phyloP scores from a whole-genome alignment of 2,113 vertebrate species.

The Centropus unirufus region DNA sequence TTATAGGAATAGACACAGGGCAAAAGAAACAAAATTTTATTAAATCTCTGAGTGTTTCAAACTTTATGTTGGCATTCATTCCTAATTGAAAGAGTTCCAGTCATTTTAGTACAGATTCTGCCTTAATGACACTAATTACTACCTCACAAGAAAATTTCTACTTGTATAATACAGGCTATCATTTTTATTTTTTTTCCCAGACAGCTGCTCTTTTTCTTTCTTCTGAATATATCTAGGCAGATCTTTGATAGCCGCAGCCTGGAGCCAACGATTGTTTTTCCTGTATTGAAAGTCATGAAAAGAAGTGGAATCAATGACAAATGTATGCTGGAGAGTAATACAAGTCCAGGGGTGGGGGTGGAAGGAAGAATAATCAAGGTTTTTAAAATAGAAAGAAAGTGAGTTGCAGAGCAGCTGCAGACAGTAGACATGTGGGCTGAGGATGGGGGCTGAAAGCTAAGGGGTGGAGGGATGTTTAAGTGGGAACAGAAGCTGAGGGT shows the following conservation, averaged over 20 bases:
- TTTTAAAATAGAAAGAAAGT: constrained; percentile 38
- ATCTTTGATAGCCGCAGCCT: not conserved
- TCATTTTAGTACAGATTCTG: constrained; percentile 29
- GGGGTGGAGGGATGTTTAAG: not conserved
- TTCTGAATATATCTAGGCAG: constrained; percentile 1
- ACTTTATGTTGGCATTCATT: constrained; percentile 22
- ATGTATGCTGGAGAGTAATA: constrained; percentile 28
- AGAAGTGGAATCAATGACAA: constrained; percentile 30
- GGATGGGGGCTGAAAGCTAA: not conserved
- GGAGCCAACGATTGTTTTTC: constrained; percentile 27
- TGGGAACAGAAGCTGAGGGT: not conserved
- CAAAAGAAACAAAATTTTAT: not conserved
- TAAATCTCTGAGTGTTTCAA: constrained; percentile 21
- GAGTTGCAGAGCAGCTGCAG: not conserved
- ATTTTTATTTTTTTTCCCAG: not conserved
- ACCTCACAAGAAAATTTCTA: not conserved
- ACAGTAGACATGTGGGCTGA: not conserved
- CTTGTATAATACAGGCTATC: constrained; percentile 30
- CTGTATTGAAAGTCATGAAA: constrained; percentile 14
- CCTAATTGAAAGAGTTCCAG: constrained; percentile 41
- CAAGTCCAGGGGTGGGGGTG: not conserved
- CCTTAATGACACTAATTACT: constrained; percentile 48
- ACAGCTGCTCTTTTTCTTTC: constrained; percentile 46
- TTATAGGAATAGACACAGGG: not conserved
- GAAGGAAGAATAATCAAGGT: constrained; percentile 4